Evolutionary conservation across 2,888 invertebrate species (phyloP).

Genomic region (Ormyrus thymus): DNA sequence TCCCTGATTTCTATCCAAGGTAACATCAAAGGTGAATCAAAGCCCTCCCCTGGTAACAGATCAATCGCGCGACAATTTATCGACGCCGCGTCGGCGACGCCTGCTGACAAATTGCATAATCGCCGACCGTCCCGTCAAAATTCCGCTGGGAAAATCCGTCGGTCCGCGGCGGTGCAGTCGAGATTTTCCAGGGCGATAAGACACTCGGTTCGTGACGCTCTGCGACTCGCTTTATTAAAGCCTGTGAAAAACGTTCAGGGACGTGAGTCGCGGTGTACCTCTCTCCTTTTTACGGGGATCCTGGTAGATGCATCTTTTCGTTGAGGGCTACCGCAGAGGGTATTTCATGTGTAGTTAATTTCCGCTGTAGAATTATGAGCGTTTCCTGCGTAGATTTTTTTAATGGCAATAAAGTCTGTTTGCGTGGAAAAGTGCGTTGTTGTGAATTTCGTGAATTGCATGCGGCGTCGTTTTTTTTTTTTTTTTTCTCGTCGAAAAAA

Average conservation of each 20-base stretch:
- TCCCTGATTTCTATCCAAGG: conserved; percentile 21
- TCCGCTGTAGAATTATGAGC: conserved; percentile 8
- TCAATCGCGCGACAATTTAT: conserved; percentile 45
- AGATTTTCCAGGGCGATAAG: conserved; percentile 41
- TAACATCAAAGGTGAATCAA: conserved; percentile 41
- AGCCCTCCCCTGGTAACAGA: conserved; percentile 16
- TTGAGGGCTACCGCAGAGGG: not conserved
- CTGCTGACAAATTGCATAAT: conserved; percentile 49
- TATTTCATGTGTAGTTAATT: conserved; percentile 30
- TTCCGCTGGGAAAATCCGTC: conserved; percentile 21
- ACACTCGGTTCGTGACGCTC: not conserved
- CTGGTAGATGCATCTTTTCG: not conserved
- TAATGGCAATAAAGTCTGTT: too few relatives aligned
- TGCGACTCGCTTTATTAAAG: not conserved
- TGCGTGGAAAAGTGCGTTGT: too few relatives aligned
- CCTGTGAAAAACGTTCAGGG: not conserved
- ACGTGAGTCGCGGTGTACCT: not conserved
- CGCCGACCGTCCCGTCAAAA: conserved; percentile 15
- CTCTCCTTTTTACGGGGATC: not conserved
- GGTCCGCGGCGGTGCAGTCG: not conserved
- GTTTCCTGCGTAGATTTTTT: too few relatives aligned
- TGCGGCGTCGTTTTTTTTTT: too few relatives aligned
- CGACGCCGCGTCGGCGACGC: conserved; percentile 18
- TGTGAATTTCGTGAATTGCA: too few relatives aligned
- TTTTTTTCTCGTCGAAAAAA: too few relatives aligned